Base-by-base conservation (phyloP, 2,888 invertebrate species). In the Fissipunctia ypsillon region DNA sequence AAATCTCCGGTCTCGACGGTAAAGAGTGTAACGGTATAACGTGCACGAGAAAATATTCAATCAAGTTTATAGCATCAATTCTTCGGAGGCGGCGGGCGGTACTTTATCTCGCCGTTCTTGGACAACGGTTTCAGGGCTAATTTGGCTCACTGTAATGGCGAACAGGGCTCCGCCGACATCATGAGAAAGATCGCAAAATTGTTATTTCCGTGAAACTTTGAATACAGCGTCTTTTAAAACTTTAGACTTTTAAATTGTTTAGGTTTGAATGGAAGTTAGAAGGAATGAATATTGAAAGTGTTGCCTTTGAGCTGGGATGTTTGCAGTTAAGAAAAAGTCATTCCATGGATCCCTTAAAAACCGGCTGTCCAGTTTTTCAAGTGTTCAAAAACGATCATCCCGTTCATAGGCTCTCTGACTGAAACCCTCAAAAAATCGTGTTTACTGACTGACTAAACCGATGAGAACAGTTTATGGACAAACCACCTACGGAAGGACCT, bases 51-150 rank as follows among this genome's bases (percentile, higher is more conserved):
- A 90, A 90, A 92, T 93, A 93, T 93, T 93, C 92, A 93, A 93
- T 93, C 92, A 93, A 91, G 90, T 93, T 93, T 93, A 93, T 92
- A 80, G 89, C 85, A 84, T 80, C 88, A 87, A 89, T 92, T 89
- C 89, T 87, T 90, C 84, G 81, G 73, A 69, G 83, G 72, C 84
- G 76, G 84, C 79, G 71, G 76, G 81, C 35, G 64, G 83, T 78
- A 78, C 79, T 88, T 89, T 91, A 90, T 91, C 91, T 89, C 78
- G 14, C 19, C 71, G 38, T 31, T 52, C 89, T 89, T 83, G 80
- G 76, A 81, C 85, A 84, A 88, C 88, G 88, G 88, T 87, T 90
- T 90, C 90, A 90, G 86, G 90, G 87, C 87, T 90, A 91, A 90
- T 92, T 92, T 90, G 84, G 84, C 85, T 84, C 85, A 80, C 73